Evolutionary conservation across 2,888 invertebrate species (phyloP), one percentile per base, ranked within the genome.

Genomic region (Chloroclystis v-ata): DNA sequence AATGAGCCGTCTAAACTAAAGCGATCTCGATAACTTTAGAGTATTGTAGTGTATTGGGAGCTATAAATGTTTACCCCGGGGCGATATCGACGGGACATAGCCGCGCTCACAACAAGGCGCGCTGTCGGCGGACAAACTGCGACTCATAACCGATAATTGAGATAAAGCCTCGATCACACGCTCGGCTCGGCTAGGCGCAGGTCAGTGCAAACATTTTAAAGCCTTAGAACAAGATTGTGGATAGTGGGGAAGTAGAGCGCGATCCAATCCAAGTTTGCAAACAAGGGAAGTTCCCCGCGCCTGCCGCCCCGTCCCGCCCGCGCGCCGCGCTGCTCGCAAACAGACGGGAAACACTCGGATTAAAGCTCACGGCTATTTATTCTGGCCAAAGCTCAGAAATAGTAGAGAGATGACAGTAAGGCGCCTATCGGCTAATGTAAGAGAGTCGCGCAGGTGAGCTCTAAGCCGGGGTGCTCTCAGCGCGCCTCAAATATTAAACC

Each of bases 221-320:
- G 82, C 78, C 81, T 82, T 84, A 83, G 85, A 82, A 85, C 75
- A 82, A 81, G 76, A 83, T 82, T 80, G 79, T 80, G 80, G 77
- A 80, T 80, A 76, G 78, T 75, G 70, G 71, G 71, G 85, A 84
- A 85, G 82, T 83, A 78, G 84, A 79, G 72, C 83, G 78, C 80
- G 73, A 85, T 83, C 83, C 86, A 87, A 86, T 87, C 86, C 75
- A 74, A 86, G 83, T 87, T 85, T 78, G 83, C 83, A 87, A 87
- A 87, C 84, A 87, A 86, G 86, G 77, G 82, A 83, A 83, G 84
- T 87, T 84, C 71, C 75, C 72, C 60, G 63, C 51, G 63, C 63
- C 72, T 66, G 13, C 13, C 12, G 12, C 7, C 11, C 65, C 69
- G 61, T 60, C 56, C 70, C 73, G 59, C 79, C 67, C 73, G 60